Evolutionary conservation across 2,888 invertebrate genomes (phyloP).

Genomic region (Idaea dimidiata): DNA sequence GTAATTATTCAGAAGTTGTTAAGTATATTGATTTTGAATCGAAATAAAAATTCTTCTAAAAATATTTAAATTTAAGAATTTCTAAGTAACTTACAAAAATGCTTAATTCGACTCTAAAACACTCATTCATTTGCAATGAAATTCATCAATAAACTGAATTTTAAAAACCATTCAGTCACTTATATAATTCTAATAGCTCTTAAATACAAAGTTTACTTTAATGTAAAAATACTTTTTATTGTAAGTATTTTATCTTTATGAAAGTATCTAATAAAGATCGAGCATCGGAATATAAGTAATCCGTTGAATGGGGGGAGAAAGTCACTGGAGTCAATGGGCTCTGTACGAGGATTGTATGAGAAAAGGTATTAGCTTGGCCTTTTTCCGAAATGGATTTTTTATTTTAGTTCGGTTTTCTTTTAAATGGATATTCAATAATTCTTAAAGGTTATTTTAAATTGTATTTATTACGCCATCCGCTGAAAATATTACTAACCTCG

Average conservation of each 20-base stretch:
- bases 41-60: no score
- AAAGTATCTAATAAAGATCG: slow-evolving; percentile 16
- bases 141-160: no score
- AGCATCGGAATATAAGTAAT: slow-evolving; percentile 25
- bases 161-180: no score
- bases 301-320: slow-evolving; percentile 26
- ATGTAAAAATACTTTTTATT: neutral
- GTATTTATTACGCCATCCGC: neutral
- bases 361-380: slow-evolving; percentile 17
- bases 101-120: no score
- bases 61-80: no score
- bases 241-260: neutral
- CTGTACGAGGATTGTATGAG: slow-evolving; percentile 5
- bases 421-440: slow-evolving; percentile 4
- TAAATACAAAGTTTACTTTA: neutral
- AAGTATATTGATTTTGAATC: no score
- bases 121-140: no score
- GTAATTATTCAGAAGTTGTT: no score
- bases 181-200: no score
- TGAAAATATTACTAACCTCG: no score
- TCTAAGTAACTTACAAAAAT: no score
- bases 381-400: slow-evolving; percentile 6
- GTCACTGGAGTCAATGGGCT: slow-evolving; percentile 23
- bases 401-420: neutral
- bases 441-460: neutral